Base-by-base conservation (phyloP, 2,888 invertebrate genomes). In the Embidobia sp. region DNA sequence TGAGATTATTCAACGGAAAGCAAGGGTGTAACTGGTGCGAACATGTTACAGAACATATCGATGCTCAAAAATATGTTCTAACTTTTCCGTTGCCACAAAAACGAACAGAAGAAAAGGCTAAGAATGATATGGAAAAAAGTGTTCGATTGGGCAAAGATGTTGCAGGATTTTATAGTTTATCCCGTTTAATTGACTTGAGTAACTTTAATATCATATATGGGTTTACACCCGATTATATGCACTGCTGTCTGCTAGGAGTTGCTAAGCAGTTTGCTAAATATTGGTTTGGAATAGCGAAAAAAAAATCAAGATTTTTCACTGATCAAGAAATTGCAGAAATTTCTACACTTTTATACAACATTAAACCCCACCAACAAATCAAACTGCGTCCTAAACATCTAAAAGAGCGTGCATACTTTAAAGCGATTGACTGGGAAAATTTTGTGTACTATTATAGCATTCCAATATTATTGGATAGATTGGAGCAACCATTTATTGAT, bases 21-120 rank as follows among this genome's bases (percentile, higher is more conserved):
- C 57, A 61, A 33, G 72, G 75, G 1, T 78, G 78, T 49, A 66
- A 46, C 40, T 78, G 75, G 75, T 75, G 78, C 29, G 49, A 70
- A 2, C 74, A 78, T 46, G 10, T 31, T 31, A 74, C 73, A 37
- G 48, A 33, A 22, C 49, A 27, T 35, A 53, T 70, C 26, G 72
- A 59, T 16, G 42, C 33, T 3, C 10, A 48, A 0, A 77, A 77
- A 57, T 73, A 63, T 35, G 37, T 61, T 13, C 13, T 73, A 27
- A 15, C 22, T 6, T 49, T 11, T 46, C 59, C 61, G 29, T 16
- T 33, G n/a, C 61, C 66, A n/a, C 22, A 44, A 18, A 15, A 48
- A 13, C 46, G 67, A 44, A 69, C 29, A 4, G 37, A 27, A 37
- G 29, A 53, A 27, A 35, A 73, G 26, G 40, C 55, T n/a, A 10